Base-by-base conservation (phyloP, 2,888 invertebrate genomes). In the Alsophila aescularia region DNA sequence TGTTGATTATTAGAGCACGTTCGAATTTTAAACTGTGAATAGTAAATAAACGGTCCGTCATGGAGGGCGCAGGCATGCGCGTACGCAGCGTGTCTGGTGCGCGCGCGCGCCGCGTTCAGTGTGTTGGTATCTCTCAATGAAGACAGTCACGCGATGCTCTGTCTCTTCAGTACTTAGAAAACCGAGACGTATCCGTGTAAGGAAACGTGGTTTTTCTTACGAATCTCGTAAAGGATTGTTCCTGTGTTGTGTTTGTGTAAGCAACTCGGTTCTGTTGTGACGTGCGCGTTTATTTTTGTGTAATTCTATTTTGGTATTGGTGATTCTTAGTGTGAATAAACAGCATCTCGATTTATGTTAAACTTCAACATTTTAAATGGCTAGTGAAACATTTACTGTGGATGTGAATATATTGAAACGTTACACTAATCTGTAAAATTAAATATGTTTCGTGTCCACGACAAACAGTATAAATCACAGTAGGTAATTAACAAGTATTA, bases 11-110 rank as follows among this genome's bases (percentile, higher is more conserved):
- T 85, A 76, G 82, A 87, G 80, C 84, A 85, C 83, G 83, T 83
- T 87, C 72, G 81, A 78, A 84, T 81, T 87, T 87, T 79, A 79
- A 89, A 87, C 81, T 81, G 82, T 83, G 85, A 85, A 86, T 87
- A 85, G 87, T 88, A 89, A 88, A 87, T 90, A 90, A 87, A 89
- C 87, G 83, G 81, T 78, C 72, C 72, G 79, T 73, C 73, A 79
- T 77, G 78, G 81, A 77, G 77, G 81, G 77, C 81, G 77, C 67
- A 73, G 71, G 73, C 77, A 73, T 79, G 87, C 87, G 86, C 85
- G 85, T 77, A 83, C 87, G 82, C 79, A 70, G 73, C 60, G 39
- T 48, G 55, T 55, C 57, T 55, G 43, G 52, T 45, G 52, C 67
- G 71, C 67, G 71, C 67, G 18, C 24, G 24, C 24, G 24, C 3